A percentile compares a stretch with the other conserved stretches of the same genome.
Evolutionary conservation across 2,888 invertebrate genomes (phyloP).

Genomic region (Pediacus dermestoides): DNA sequence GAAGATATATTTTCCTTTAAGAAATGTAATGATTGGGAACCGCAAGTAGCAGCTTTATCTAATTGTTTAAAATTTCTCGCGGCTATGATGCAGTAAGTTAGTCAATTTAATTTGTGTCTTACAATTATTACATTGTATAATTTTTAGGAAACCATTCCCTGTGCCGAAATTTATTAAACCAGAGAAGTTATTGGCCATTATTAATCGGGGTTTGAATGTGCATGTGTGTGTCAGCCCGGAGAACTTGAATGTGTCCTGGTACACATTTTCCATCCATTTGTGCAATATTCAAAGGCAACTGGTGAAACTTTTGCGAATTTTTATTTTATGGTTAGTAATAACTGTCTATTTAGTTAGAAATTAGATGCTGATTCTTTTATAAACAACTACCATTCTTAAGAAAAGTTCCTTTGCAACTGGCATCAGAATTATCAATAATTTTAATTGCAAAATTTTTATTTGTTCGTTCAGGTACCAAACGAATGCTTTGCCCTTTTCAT

Average conservation of each 20-base stretch:
- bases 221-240: conserved; percentile 25
- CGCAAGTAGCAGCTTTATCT: no score
- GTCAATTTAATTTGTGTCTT: conserved; percentile 6
- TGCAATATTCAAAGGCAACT: conserved; percentile 24
- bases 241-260: conserved; percentile 18
- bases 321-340: conserved; percentile 28
- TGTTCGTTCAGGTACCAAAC: conserved; percentile 26
- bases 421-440: no score
- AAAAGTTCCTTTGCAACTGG: no score
- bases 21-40: conserved; percentile 9
- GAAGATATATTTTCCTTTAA: conserved; percentile 24
- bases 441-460: neutral
- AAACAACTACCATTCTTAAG: no score
- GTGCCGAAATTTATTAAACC: conserved; percentile 28
- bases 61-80: conserved; percentile 27
- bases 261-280: conserved; percentile 24
- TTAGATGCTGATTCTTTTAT: no score
- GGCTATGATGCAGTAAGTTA: conserved; percentile 27
- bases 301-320: conserved; percentile 24
- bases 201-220: conserved; percentile 22
- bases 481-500: conserved; percentile 29
- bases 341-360: no score
- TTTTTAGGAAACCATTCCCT: conserved; percentile 25
- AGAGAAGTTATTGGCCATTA: conserved; percentile 23
- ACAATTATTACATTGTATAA: no score